phyloP scores from a whole-genome alignment of 2,888 invertebrate genomes.

The Diplazon laetatorius region DNA sequence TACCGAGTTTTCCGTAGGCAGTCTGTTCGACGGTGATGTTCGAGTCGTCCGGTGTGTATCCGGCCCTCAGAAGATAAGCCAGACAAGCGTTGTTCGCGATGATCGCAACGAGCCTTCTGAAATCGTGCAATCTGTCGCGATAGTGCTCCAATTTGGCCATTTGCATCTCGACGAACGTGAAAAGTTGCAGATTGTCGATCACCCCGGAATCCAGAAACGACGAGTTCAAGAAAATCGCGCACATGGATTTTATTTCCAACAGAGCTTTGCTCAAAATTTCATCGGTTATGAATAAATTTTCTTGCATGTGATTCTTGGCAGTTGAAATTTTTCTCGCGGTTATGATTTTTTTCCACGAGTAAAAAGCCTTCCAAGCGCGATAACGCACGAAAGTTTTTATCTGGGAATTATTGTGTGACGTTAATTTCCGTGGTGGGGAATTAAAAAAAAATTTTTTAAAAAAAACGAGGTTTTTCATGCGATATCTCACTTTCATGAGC shows the following conservation, averaged over 20 bases:
- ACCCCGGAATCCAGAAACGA: conserved; percentile 85
- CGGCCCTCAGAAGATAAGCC: conserved; percentile 88
- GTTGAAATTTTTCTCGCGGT: conserved; percentile 87
- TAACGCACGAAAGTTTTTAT: conserved; percentile 88
- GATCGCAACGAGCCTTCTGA: conserved; percentile 84
- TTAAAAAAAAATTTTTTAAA: conserved; percentile 8
- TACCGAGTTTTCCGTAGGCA: conserved; percentile 75
- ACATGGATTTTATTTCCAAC: conserved; percentile 88
- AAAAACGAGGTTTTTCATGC: no score
- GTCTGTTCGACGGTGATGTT: conserved; percentile 81
- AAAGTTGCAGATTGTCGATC: conserved; percentile 84
- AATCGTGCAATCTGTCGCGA: conserved; percentile 81
- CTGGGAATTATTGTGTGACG: conserved; percentile 74
- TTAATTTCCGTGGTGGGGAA: not conserved
- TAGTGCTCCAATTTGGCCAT: conserved; percentile 82
- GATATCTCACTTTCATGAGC: conserved; percentile 87
- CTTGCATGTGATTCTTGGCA: conserved; percentile 85
- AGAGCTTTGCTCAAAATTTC: conserved; percentile 89
- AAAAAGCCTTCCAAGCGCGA: conserved; percentile 91
- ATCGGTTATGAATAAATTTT: conserved; percentile 90
- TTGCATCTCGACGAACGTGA: conserved; percentile 87
- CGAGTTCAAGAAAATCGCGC: conserved; percentile 85
- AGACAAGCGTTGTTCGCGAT: conserved; percentile 89
- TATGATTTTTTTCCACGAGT: conserved; percentile 90
- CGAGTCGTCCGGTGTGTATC: conserved; percentile 91